Base-by-base conservation (phyloP, 1,140 invertebrate genomes). In the Sitobion miscanthi region DNA sequence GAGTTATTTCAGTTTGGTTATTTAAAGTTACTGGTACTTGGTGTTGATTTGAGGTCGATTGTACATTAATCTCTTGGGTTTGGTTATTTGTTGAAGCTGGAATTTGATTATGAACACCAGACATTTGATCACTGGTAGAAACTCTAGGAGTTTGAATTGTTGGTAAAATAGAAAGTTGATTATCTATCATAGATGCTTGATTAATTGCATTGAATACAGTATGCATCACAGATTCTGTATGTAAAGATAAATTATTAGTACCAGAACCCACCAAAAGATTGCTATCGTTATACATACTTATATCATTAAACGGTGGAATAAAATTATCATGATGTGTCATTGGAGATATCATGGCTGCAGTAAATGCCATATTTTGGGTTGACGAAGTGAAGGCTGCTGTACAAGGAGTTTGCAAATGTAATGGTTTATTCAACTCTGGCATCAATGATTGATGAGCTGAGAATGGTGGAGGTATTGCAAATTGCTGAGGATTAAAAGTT, bases 381-480 rank as follows among this genome's bases (percentile, higher is more conserved):
- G 97, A 97, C 30, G 97, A 96, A 11, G 97, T 97, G 94, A 98
- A 98, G 20, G 97, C 96, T 8, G 97, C 97, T 8, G 96, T 96
- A 95, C 97, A 97, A 1, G 97, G 95, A 30, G 96, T 96, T 93
- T 94, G 94, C 49, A 93, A 86, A 89, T 94, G 94, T 94, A 94
- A 94, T 95, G 95, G 93, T 95, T 94, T 93, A 95, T 96, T 94
- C 69, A 94, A 94, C 62, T 97, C 96, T 42, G 96, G 49, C 17
- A 90, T 93, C 23, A 90, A 54, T 54, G 77, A 38, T 23, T 62
- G 47, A 57, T 93, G 91, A 85, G 47, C 23, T 30, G 91, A 85
- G 38, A 86, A 93, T 93, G 77, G 49, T 93, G 91, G n/a, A 54
- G 91, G 91, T 45, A 93, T 57, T 52, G 91, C 14, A 45, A 93